Base-by-base conservation (phyloP, 2,113 vertebrate genomes). In the Siniperca knerii region DNA sequence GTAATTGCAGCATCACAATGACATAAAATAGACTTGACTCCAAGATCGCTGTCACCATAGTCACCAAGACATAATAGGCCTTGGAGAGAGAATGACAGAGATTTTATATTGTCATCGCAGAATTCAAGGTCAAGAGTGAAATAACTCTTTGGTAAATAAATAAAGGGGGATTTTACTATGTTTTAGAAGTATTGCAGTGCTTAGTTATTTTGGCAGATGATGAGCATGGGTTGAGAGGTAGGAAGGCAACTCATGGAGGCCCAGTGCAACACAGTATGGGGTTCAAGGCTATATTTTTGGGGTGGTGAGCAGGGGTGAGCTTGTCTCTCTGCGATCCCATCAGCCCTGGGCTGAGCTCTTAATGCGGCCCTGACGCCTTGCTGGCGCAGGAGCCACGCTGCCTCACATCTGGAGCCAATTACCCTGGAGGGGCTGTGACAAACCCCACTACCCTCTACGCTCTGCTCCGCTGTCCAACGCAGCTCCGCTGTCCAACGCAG, bases 331-430 rank as follows among this genome's bases (percentile, higher is more conserved):
- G 80, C 75, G 58, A 92, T 90, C 92, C 91, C 92, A 89, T 94
- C 89, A 89, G 81, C 89, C 84, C 90, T 83, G 74, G 74, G 84
- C 90, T 95, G 93, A 96, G 93, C 93, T 92, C 93, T 96, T 95
- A 96, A 95, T 95, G 91, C 93, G 55, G 90, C 87, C 90, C 92
- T 94, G 95, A 95, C 94, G 95, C 94, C 94, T 95, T 78, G 73
- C 92, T 95, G 95, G 94, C 95, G 94, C 93, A 91, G 91, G 90
- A 93, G 90, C 93, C 93, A 91, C n/a, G 74, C 87, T 92, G 88
- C 91, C 90, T 73, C 93, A 93, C 95, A 96, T 96, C 94, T 96
- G 95, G 95, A 95, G 90, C 84, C 89, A 91, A 95, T 96, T 95
- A 96, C 90, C 75, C 85, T 79, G 91, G 84, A 94, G 89, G 91